These are phyloP conservation scores for Trogon surrucura DNA, from an alignment of 2,113 vertebrate species.

Conservation along the genomic window DNA sequence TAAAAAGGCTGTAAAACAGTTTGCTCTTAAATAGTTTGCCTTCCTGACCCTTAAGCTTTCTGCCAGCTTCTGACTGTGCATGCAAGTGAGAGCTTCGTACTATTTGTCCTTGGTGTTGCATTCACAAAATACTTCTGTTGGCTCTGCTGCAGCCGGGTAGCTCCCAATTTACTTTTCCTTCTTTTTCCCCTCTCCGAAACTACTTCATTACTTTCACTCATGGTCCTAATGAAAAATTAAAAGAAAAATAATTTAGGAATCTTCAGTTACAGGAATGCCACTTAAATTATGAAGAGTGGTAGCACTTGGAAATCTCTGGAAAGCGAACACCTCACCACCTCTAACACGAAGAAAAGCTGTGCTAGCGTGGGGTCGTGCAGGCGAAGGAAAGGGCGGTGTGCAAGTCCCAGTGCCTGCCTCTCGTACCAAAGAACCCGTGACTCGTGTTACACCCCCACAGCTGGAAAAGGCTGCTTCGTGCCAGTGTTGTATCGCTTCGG, in stretches of 20 bases:
- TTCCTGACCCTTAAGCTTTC: slow-evolving; percentile 34
- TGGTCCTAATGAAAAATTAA: neutral
- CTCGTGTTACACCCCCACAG: neutral
- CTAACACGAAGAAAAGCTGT: neutral
- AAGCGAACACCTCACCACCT: neutral
- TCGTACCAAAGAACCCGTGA: neutral
- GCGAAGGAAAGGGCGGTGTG: neutral
- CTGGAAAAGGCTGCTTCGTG: neutral
- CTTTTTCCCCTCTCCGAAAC: neutral
- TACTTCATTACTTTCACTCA: neutral
- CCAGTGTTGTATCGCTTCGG: neutral
- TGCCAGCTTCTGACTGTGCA: slow-evolving; percentile 45
- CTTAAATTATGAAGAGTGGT: neutral
- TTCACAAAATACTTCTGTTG: neutral
- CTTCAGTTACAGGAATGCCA: neutral
- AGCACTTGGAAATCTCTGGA: neutral
- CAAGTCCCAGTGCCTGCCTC: neutral
- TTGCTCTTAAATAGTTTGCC: slow-evolving; percentile 30
- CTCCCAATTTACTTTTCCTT: neutral
- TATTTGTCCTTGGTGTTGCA: slow-evolving; percentile 9
- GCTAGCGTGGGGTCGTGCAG: neutral
- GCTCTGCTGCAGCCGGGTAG: neutral
- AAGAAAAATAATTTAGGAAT: neutral
- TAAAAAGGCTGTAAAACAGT: slow-evolving; percentile 3
- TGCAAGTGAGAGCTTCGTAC: slow-evolving; percentile 6